Conservation (phyloP, 2,797 vertebrate genomes). For the Dipus sagitta region DNA sequence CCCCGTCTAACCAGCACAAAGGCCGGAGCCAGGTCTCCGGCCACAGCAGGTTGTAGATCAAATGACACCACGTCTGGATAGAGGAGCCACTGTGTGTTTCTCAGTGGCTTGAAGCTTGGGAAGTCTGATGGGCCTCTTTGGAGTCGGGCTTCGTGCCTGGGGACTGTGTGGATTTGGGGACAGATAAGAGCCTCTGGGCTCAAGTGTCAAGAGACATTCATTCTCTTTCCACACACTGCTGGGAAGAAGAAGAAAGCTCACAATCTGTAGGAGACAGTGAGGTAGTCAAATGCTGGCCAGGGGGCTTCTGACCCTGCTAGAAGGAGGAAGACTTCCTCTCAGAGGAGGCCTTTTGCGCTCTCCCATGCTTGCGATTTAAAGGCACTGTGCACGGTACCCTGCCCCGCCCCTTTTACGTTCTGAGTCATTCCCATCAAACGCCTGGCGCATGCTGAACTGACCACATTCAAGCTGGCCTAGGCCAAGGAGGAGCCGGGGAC, state of each 20-base stretch:
- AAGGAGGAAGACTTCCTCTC: too few relatives aligned
- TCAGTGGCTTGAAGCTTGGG: conserved; percentile 72
- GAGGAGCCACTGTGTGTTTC: conserved; percentile 67
- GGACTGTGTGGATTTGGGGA: conserved; percentile 76
- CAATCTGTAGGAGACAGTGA: neutral
- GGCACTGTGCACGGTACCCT: too few relatives aligned
- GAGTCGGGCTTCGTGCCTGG: conserved; percentile 66
- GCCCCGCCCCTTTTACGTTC: neutral
- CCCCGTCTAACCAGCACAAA: neutral
- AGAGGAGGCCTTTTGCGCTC: too few relatives aligned
- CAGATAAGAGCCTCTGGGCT: conserved; percentile 74
- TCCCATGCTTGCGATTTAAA: too few relatives aligned
- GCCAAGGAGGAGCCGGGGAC: fast-evolving
- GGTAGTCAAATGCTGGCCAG: too few relatives aligned
- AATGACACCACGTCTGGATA: conserved; percentile 61
- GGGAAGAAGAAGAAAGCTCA: conserved; percentile 66
- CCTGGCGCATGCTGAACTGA: fast-evolving
- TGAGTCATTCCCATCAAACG: neutral
- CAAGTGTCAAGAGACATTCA: conserved; percentile 75
- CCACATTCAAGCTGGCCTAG: fast-evolving
- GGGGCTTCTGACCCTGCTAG: too few relatives aligned
- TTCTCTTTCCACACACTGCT: conserved; percentile 53
- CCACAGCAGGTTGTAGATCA: conserved; percentile 70
- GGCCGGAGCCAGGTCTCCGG: neutral
- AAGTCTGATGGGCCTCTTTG: conserved; percentile 74